A percentile compares a stretch with the other conserved stretches of the same genome.
Conservation (phyloP, 2,888 invertebrate species). For the Leptura quadrifasciata region DNA sequence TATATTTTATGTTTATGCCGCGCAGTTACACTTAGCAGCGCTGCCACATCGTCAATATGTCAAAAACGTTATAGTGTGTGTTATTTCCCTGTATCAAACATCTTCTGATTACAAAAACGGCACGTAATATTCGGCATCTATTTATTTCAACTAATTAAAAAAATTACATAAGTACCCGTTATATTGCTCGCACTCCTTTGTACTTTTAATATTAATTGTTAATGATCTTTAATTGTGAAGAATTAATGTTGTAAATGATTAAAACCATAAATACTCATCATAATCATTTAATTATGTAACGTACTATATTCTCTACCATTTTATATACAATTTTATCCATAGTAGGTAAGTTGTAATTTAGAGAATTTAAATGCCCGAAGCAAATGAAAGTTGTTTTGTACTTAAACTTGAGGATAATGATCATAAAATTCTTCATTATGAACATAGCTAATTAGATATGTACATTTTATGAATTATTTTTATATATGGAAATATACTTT, state of each 20-base stretch:
- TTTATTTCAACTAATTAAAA: no score
- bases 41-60: no score
- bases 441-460: neutral
- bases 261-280: neutral
- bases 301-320: neutral
- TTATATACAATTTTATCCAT: neutral
- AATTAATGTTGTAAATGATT: neutral
- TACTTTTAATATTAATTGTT: no score
- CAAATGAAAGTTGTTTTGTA: constrained; percentile 3
- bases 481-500: neutral
- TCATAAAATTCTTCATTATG: neutral
- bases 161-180: no score
- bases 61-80: no score
- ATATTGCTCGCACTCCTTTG: neutral
- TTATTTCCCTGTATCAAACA: no score
- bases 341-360: neutral
- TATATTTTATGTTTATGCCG: no score
- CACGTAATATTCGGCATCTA: no score
- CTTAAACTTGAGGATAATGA: neutral
- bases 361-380: constrained; percentile 3
- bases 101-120: no score
- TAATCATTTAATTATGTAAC: constrained; percentile 1
- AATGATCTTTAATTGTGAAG: neutral
- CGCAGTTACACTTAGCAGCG: no score
- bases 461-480: neutral